phyloP scores from a whole-genome alignment of 2,113 vertebrate genomes.

The Misgurnus mizolepis region DNA sequence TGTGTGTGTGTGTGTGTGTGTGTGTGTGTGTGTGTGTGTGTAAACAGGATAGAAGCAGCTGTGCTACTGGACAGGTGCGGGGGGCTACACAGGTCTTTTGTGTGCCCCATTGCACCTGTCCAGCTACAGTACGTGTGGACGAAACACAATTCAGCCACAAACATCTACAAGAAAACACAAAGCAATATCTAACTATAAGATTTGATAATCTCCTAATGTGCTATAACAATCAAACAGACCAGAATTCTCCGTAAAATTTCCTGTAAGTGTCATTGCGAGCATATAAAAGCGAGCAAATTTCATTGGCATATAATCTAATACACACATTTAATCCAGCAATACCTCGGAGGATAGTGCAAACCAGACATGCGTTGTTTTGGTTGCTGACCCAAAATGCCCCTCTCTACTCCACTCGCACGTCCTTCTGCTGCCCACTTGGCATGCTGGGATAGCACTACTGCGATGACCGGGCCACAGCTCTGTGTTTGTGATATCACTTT shows the following conservation, averaged over 20 bases:
- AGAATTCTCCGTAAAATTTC: too few relatives aligned
- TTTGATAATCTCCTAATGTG: too few relatives aligned
- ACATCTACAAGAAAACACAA: background rate
- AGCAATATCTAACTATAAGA: constrained; percentile 22
- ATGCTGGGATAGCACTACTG: background rate
- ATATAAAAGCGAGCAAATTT: background rate
- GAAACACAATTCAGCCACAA: background rate
- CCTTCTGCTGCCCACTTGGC: constrained; percentile 36
- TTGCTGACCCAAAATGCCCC: constrained; percentile 48
- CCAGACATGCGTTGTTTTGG: constrained; percentile 8
- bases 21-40: constrained; percentile 39
- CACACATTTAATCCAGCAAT: background rate
- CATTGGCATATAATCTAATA: background rate
- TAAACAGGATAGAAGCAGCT: constrained; percentile 62
- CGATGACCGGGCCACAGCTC: constrained; percentile 15
- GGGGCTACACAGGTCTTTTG: constrained; percentile 63
- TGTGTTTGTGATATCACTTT: constrained; percentile 22
- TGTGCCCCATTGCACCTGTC: constrained; percentile 62
- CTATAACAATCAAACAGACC: too few relatives aligned
- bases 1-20: too few relatives aligned
- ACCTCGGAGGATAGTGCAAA: background rate
- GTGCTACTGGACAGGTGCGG: constrained; percentile 19
- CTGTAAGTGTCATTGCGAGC: background rate
- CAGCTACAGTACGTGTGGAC: constrained; percentile 38
- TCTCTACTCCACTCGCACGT: constrained; percentile 29